Conservation (phyloP, 23 tunicate species). For the Styela clava region DNA sequence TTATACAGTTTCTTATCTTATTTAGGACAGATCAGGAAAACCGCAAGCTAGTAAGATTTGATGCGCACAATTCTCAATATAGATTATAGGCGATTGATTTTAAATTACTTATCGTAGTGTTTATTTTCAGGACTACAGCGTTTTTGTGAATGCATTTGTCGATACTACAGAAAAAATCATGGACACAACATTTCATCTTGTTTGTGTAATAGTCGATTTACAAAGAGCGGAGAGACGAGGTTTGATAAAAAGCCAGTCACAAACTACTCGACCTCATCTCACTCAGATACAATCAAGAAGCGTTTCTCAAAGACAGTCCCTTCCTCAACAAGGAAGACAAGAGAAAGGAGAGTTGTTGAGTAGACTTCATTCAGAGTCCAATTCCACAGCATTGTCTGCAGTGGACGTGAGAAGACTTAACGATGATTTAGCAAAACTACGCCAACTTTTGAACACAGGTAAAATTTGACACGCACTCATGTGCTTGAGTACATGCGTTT, state of each 20-base stretch:
- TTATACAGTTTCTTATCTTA: no score
- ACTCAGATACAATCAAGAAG: background rate
- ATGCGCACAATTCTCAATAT: no score
- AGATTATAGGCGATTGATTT: no score
- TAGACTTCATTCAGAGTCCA: constrained; percentile 6
- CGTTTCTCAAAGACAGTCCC: background rate
- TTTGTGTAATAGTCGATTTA: constrained; percentile 9
- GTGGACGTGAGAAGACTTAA: constrained; percentile 44
- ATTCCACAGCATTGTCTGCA: constrained; percentile 24
- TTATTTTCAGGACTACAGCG: constrained; percentile 31
- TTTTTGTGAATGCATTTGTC: constrained; percentile 25
- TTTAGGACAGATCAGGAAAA: no score
- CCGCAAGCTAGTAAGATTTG: no score
- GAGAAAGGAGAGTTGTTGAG: background rate
- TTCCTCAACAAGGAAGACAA: background rate
- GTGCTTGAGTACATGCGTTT: no score
- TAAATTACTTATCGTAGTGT: no score
- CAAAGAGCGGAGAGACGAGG: constrained; percentile 15
- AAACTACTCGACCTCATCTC: background rate
- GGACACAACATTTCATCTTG: constrained; percentile 23
- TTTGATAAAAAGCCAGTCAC: background rate
- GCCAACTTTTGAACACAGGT: constrained; percentile 51
- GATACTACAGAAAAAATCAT: constrained; percentile 20
- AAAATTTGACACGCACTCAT: no score
- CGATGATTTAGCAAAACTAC: constrained; percentile 54